These are phyloP conservation scores for Scomber scombrus DNA, from an alignment of 2,113 vertebrate genomes.

Conservation along the genomic window DNA sequence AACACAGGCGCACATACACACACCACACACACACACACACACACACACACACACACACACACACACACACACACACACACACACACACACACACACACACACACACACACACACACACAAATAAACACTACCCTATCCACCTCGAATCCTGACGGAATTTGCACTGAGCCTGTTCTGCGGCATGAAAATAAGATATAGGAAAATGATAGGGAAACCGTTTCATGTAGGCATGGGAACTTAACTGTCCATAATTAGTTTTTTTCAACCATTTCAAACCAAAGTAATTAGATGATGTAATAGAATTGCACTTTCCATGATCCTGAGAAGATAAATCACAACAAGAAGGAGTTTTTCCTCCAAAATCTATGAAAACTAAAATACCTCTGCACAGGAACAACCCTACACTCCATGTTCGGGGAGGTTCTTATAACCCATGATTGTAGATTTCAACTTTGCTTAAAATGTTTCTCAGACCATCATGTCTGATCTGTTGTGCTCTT, in stretches of 20 bases:
- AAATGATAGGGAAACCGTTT: constrained; percentile 68
- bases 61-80: background rate
- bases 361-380: background rate
- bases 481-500: background rate
- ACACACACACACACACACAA: constrained; percentile 39
- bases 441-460: background rate
- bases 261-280: constrained; percentile 49
- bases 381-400: background rate
- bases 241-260: constrained; percentile 64
- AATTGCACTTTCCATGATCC: constrained; percentile 67
- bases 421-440: background rate
- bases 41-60: no score
- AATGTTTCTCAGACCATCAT: background rate
- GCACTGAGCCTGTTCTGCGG: constrained; percentile 51
- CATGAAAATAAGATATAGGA: constrained; percentile 72
- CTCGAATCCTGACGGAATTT: constrained; percentile 65
- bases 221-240: constrained; percentile 71
- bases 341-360: background rate
- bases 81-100: constrained; percentile 34
- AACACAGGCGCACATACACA: no score
- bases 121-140: constrained; percentile 67
- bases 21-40: no score
- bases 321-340: constrained; percentile 50
- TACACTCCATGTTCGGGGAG: background rate
- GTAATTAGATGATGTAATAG: constrained; percentile 76